These are phyloP conservation scores for Dryocosmus kuriphilus DNA, from an alignment of 2,888 invertebrate species.

Conservation along the genomic window DNA sequence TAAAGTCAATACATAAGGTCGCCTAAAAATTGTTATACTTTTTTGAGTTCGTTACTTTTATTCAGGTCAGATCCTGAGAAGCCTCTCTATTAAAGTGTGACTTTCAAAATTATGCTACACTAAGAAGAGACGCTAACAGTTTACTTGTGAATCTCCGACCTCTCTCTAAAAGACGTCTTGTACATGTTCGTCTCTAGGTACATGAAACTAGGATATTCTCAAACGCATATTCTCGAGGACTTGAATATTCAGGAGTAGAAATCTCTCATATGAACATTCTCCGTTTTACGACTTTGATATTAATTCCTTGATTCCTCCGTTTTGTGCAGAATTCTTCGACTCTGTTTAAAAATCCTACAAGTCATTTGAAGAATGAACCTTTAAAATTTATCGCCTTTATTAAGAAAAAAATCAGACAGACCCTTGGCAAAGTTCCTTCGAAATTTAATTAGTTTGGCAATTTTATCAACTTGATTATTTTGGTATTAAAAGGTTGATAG, in stretches of 20 bases:
- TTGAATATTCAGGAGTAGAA: slow-evolving; percentile 28
- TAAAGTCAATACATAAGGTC: not conserved
- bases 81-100: not conserved
- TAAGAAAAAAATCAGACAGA: too few relatives aligned
- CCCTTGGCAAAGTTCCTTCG: not conserved
- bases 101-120: not conserved
- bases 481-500: not conserved
- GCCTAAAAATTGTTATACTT: not conserved
- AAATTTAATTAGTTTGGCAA: not conserved
- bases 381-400: too few relatives aligned
- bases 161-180: slow-evolving; percentile 27
- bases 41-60: slow-evolving; percentile 16
- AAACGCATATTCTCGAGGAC: slow-evolving; percentile 18
- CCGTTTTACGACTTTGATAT: slow-evolving; percentile 19
- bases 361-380: not conserved
- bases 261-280: slow-evolving; percentile 37
- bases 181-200: not conserved
- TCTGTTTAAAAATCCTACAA: not conserved
- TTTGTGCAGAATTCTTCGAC: not conserved
- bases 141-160: slow-evolving; percentile 3
- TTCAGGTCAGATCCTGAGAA: not conserved
- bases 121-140: slow-evolving; percentile 11
- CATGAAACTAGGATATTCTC: slow-evolving; percentile 28
- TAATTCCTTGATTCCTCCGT: slow-evolving; percentile 24
- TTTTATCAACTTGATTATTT: not conserved